These are phyloP conservation scores for Sardina pilchardus DNA, from an alignment of 2,113 vertebrate genomes.

Conservation along the genomic window DNA sequence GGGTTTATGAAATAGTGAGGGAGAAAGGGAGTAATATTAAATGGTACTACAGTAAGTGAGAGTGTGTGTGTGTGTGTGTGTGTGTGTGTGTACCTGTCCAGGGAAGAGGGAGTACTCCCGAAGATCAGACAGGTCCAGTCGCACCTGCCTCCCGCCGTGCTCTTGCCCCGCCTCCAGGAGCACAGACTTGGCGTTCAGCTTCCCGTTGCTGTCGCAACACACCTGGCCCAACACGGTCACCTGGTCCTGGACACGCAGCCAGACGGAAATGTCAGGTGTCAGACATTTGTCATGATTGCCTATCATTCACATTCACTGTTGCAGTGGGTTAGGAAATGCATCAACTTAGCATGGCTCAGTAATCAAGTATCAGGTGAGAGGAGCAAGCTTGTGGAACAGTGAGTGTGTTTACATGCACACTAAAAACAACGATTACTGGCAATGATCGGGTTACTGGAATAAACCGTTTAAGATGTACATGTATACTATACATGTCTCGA, in stretches of 20 bases:
- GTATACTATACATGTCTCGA: too few species aligned
- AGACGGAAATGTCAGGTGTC: background rate
- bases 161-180: conserved; percentile 82
- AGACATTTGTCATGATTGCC: too few species aligned
- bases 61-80: background rate
- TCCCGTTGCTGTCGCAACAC: conserved; percentile 86
- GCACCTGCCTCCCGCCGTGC: conserved; percentile 72
- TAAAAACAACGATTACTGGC: too few species aligned
- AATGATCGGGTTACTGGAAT: too few species aligned
- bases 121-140: conserved; percentile 78
- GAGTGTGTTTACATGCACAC: too few species aligned
- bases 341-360: too few species aligned
- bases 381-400: too few species aligned
- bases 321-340: too few species aligned
- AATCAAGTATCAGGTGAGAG: too few species aligned
- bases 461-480: too few species aligned
- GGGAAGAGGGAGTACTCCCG: conserved; percentile 88
- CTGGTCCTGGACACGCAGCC: conserved; percentile 67
- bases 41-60: background rate
- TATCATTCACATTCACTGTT: too few species aligned
- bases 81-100: conserved; percentile 78
- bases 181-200: conserved; percentile 83
- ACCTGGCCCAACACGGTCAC: conserved; percentile 82
- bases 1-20: background rate
- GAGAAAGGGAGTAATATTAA: background rate